These are phyloP conservation scores for Protosalanx chinensis DNA, from an alignment of 2,797 vertebrate genomes.

Conservation along the genomic window DNA sequence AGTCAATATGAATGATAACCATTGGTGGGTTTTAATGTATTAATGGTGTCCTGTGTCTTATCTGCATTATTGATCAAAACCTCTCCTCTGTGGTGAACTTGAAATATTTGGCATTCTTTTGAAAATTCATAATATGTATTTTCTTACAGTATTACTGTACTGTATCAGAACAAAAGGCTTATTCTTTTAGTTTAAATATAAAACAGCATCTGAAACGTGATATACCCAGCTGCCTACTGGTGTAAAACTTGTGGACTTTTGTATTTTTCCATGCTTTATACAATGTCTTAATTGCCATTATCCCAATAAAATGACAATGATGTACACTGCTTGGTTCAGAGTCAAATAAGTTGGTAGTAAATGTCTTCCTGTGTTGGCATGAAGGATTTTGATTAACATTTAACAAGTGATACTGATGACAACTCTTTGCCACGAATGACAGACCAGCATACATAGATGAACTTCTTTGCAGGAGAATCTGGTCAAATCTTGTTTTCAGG, in stretches of 20 bases:
- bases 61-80: constrained; percentile 29
- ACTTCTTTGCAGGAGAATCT: background rate
- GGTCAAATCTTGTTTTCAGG: background rate
- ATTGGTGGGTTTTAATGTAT: constrained; percentile 28
- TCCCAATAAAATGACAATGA: constrained; percentile 70
- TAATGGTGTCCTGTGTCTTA: constrained; percentile 51
- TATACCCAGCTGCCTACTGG: constrained; percentile 59
- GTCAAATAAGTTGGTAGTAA: background rate
- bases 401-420: too few relatives aligned
- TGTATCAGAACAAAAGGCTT: constrained; percentile 47
- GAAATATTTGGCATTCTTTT: constrained; percentile 43
- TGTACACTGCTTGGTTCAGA: constrained; percentile 39
- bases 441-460: too few relatives aligned
- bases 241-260: constrained; percentile 69
- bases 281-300: constrained; percentile 56
- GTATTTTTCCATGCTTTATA: constrained; percentile 73
- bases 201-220: constrained; percentile 48
- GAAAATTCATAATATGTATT: constrained; percentile 41
- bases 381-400: too few relatives aligned
- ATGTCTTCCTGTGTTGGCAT: too few relatives aligned
- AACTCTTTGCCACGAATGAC: too few relatives aligned
- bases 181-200: constrained; percentile 50
- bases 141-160: constrained; percentile 39
- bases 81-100: constrained; percentile 44
- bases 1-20: background rate